Percentiles rank a stretch among this genome's conserved stretches.
phyloP scores from a whole-genome alignment of 2,113 vertebrate species.

The Hiodon tergisus region DNA sequence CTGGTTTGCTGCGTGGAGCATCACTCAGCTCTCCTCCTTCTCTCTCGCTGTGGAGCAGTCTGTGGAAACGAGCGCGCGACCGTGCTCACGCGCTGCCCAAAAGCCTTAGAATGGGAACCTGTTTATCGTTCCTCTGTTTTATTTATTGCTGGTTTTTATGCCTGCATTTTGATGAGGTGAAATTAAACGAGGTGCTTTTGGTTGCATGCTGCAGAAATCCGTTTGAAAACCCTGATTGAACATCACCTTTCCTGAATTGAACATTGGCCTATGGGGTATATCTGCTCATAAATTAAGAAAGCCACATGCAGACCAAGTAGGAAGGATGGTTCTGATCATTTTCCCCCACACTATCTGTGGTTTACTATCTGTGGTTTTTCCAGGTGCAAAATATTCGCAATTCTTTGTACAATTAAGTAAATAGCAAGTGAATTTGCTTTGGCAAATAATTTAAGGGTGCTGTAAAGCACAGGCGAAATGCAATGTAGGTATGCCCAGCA shows the following conservation, averaged over 20 bases:
- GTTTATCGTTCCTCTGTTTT: too few species aligned
- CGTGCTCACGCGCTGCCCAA: background rate
- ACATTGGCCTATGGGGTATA: background rate
- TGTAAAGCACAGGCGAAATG: background rate
- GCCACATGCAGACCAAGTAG: background rate
- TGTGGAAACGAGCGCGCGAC: background rate
- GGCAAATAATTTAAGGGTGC: slow-evolving; percentile 34
- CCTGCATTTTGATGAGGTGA: background rate
- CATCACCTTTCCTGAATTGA: background rate
- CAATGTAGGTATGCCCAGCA: background rate
- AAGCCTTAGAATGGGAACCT: too few species aligned
- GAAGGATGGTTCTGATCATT: too few species aligned
- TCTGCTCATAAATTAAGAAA: background rate
- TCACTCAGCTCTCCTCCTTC: background rate
- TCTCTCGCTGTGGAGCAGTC: background rate
- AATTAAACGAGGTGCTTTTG: too few species aligned
- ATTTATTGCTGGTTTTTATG: too few species aligned
- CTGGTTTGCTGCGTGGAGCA: slow-evolving; percentile 14
- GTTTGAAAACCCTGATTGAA: too few species aligned
- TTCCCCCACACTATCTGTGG: too few species aligned
- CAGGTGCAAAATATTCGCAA: background rate
- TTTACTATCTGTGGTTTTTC: background rate
- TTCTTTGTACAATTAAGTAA: slow-evolving; percentile 11
- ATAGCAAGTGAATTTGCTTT: slow-evolving; percentile 51
- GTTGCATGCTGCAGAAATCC: too few species aligned